A percentile compares a stretch with the other conserved stretches of the same genome.
Evolutionary conservation across 2,888 invertebrate species (phyloP).

Genomic region (Lasioglossum malachurum): DNA sequence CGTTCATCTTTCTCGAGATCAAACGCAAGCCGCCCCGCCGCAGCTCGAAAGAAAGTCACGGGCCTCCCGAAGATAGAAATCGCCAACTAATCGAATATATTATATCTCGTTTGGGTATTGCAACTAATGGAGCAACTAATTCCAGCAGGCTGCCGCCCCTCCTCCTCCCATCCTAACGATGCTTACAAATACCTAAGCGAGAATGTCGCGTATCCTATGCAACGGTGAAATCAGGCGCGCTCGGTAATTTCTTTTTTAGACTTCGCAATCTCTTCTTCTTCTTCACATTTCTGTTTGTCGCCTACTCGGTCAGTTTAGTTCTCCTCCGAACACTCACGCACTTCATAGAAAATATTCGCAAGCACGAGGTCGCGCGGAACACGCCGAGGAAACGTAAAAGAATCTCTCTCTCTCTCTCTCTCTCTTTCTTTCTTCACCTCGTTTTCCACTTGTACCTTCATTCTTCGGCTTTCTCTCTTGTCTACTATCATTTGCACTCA

Average conservation of each 20-base stretch:
- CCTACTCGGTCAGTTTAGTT: background rate
- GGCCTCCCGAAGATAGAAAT: constrained; percentile 33
- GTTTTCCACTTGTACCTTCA: background rate
- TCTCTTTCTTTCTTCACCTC: too few relatives aligned
- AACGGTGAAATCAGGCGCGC: constrained; percentile 59
- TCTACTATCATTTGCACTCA: background rate
- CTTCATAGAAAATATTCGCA: constrained; percentile 56
- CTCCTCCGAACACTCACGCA: constrained; percentile 42
- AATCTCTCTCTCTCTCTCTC: background rate
- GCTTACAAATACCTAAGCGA: constrained; percentile 45
- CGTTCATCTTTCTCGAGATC: constrained; percentile 58
- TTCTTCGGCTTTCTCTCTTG: background rate
- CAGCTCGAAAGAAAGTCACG: constrained; percentile 38
- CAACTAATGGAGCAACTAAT: constrained; percentile 55
- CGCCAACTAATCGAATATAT: constrained; percentile 47
- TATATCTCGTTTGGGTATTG: constrained; percentile 41
- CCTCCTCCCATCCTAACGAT: constrained; percentile 37
- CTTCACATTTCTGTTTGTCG: background rate
- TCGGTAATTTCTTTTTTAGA: background rate
- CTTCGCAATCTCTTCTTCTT: background rate
- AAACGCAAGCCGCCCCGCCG: constrained; percentile 32
- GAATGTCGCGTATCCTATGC: constrained; percentile 44
- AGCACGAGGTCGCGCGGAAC: constrained; percentile 51
- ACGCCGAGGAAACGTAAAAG: constrained; percentile 20
- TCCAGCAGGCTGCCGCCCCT: constrained; percentile 31